phyloP scores from a whole-genome alignment of 2,888 invertebrate species.

The Pediacus dermestoides region DNA sequence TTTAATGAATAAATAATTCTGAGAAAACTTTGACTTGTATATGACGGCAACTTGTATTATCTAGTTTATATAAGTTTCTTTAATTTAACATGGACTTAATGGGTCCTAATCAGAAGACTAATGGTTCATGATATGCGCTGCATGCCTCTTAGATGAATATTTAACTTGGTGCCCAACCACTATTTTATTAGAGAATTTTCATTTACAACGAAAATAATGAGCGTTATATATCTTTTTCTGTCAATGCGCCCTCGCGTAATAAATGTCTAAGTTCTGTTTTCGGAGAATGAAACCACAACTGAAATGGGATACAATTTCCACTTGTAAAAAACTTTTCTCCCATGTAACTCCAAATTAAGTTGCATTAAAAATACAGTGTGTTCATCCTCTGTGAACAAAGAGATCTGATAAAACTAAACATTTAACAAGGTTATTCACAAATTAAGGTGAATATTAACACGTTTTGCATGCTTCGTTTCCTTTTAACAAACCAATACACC shows the following conservation, averaged over 20 bases:
- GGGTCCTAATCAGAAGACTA: conserved; percentile 33
- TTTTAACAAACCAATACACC: conserved; percentile 14
- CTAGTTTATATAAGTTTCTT: conserved; percentile 29
- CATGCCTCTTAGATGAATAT: conserved; percentile 34
- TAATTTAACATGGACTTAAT: conserved; percentile 35
- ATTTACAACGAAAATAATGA: no score
- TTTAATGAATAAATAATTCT: no score
- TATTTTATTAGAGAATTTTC: no score
- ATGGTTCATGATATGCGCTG: conserved; percentile 31
- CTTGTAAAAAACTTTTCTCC: conserved; percentile 10
- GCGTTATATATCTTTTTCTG: no score
- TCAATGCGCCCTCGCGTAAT: no score
- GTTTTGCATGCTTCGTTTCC: conserved; percentile 26
- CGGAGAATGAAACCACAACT: no score
- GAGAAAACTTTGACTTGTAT: no score
- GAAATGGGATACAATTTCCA: no score
- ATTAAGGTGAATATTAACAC: conserved; percentile 26
- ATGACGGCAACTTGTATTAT: conserved; percentile 23
- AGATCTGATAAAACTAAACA: conserved; percentile 24
- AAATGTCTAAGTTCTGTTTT: no score
- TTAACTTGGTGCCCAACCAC: conserved; percentile 29
- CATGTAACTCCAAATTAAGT: conserved; percentile 10
- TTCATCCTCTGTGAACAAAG: conserved; percentile 27
- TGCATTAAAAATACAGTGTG: conserved; percentile 13
- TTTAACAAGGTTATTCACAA: conserved; percentile 26